Percentiles rank a stretch among this genome's conserved stretches.
Conservation (phyloP, 1,140 invertebrate species). For the Neodiprion fabricii region DNA sequence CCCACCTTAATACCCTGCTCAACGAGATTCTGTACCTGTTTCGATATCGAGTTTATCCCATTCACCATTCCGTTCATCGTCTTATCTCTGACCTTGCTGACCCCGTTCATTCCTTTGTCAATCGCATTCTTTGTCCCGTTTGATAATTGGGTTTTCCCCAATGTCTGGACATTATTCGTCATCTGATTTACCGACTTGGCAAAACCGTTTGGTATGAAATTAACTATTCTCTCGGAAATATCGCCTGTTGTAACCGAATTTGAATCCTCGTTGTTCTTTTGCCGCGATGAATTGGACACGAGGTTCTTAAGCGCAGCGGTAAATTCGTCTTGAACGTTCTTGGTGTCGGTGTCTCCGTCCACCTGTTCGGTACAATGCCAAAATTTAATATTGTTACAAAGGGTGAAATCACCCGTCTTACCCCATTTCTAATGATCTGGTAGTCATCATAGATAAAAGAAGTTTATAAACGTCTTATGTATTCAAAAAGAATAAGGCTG, state of each 20-base stretch:
- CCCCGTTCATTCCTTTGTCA: neutral
- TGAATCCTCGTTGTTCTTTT: neutral
- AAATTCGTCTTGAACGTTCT: slow-evolving; percentile 78
- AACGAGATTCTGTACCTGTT: neutral
- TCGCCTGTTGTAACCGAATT: neutral
- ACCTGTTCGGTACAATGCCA: slow-evolving; percentile 62
- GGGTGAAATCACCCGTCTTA: no score
- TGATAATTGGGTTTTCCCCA: neutral
- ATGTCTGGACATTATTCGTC: neutral
- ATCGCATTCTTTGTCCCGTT: neutral
- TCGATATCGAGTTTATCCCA: slow-evolving; percentile 12
- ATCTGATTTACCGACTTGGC: neutral
- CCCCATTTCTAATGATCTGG: no score
- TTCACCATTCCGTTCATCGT: neutral
- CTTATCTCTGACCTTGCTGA: neutral
- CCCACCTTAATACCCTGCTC: slow-evolving; percentile 9
- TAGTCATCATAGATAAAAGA: no score
- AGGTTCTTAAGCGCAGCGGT: slow-evolving; percentile 65
- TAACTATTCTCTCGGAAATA: neutral
- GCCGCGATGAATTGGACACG: neutral
- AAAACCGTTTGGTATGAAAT: neutral
- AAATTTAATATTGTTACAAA: neutral
- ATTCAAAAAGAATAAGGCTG: no score
- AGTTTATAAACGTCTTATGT: no score
- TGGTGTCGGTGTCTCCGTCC: slow-evolving; percentile 80